Base-by-base conservation (phyloP, 1,140 invertebrate species). In the Dendrolimus kikuchii region DNA sequence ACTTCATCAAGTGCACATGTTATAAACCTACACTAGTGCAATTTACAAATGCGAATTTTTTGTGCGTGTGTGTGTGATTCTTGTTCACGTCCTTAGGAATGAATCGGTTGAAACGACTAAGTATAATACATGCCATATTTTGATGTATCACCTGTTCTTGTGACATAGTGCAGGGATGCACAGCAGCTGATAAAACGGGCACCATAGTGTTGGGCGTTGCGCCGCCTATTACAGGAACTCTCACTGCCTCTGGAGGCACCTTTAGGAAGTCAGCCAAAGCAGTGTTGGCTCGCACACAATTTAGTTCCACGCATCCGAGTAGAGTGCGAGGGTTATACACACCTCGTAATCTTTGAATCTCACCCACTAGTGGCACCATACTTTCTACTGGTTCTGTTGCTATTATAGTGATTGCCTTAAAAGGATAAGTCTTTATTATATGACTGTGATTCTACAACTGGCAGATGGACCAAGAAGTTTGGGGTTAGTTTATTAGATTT, bases 171-270 rank as follows among this genome's bases (percentile, higher is more conserved):
- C 74, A 72, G 7, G 82, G 78, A 57, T 82, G 94, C 37, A 83
- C 84, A 3, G 91, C 89, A 62, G 93, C 91, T 2, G 95, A 96
- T 23, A 96, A 90, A 7, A 97, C 78, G 0, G 95, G 95, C 36
- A 97, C 90, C 74, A 95, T 95, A 0, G 94, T 96, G 38, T 90
- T 85, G 4, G 92, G 90, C 40, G 92, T 92, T 69, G 94, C 91
- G 41, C 95, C 95, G n/a, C 95, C 95, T 57, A 97, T 90, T 0
- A 97, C 92, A 0, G 95, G 95, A 5, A 95, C 91, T 44, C 90
- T 85, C 0, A 95, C 92, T 55, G 91, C 89, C 67, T 91, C 88
- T 0, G 94, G 92, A 43, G 91, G 89, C 4, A 93, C 64, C 0
- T 82, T 73, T 4, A 90, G 66, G 46, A 88, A 79, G 46, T 90